Evolutionary conservation across 2,113 vertebrate genomes (phyloP), one percentile per base, ranked within the genome.

Genomic region (Poeciliopsis prolifica): DNA sequence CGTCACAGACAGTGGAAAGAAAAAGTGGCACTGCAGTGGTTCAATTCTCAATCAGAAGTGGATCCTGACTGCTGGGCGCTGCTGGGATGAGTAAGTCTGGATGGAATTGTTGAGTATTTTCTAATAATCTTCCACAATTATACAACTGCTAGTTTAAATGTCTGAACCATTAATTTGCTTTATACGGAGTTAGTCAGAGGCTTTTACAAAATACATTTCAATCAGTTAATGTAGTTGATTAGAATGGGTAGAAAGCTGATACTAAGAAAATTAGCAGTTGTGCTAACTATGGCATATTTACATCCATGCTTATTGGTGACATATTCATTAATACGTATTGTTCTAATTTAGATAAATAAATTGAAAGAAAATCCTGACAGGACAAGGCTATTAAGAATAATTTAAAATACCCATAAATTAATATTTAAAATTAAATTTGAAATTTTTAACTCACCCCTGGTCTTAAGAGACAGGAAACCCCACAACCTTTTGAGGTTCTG

Each of bases 51-150:
- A 2, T 31, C 0, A 0, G 1, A 0, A 58, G 0, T 89, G 85
- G 88, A 6, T 89, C 62, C 22, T 89, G 62, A 85, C 76, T 15
- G 42, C 83, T 33, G 83, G 83, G 10, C 26, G 24, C 31, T 89
- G 88, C 22, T 33, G 19, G 51, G 22, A 64, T 3, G 5, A 0
- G 86, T 89, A 68, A 40, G 79, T 61, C 29, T 54, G 48, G 4
- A 33, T 33, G 6, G 31, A 31, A 35, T 35, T n/a, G n/a, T 35
- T 11, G 35, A 35, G 35, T 10, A 10, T 37, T 37, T 54, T 54
- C 51, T 54, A 9, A 54, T 54, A 54, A 24, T 54, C 8, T 54
- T 54, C 2, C 6, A 19, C 44, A 48, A 54, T 54, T 54, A 54
- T 33, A 28, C 28, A 28, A 28, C 8, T 24, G 5, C 51, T 58